Evolutionary conservation across 2,113 vertebrate genomes (phyloP).

Genomic region (Phyllopteryx taeniolatus): DNA sequence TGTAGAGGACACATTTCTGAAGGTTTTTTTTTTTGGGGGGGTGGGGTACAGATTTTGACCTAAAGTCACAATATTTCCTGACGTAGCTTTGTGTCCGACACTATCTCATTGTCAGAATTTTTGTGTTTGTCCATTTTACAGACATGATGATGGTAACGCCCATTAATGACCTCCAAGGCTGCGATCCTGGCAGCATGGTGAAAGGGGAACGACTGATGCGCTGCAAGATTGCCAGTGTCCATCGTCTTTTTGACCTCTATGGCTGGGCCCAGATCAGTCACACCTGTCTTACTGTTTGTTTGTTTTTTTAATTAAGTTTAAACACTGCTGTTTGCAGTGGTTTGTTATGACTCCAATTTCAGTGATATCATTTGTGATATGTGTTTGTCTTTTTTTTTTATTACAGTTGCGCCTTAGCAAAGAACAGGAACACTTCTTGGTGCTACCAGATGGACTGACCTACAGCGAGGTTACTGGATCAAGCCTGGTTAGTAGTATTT

Average conservation of each 20-base stretch:
- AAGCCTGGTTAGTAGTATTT: constrained; percentile 85
- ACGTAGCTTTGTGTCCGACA: not conserved
- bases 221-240: constrained; percentile 90
- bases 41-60: not conserved
- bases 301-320: not conserved
- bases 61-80: not conserved
- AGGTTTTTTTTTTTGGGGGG: too few species aligned
- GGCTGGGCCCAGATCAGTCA: constrained; percentile 89
- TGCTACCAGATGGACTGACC: constrained; percentile 84
- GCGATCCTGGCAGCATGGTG: constrained; percentile 80
- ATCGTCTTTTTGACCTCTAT: constrained; percentile 90
- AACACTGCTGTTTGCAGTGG: not conserved
- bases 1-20: too few species aligned
- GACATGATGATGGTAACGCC: constrained; percentile 85
- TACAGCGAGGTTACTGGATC: constrained; percentile 89
- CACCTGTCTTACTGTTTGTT: constrained; percentile 84
- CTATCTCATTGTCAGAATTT: not conserved
- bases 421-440: constrained; percentile 95
- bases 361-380: not conserved
- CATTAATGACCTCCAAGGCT: constrained; percentile 88
- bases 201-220: constrained; percentile 93
- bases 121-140: constrained; percentile 39
- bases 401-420: constrained; percentile 90
- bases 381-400: constrained; percentile 2
- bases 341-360: not conserved